phyloP scores from a whole-genome alignment of 2,888 invertebrate species.

The Phania funesta region DNA sequence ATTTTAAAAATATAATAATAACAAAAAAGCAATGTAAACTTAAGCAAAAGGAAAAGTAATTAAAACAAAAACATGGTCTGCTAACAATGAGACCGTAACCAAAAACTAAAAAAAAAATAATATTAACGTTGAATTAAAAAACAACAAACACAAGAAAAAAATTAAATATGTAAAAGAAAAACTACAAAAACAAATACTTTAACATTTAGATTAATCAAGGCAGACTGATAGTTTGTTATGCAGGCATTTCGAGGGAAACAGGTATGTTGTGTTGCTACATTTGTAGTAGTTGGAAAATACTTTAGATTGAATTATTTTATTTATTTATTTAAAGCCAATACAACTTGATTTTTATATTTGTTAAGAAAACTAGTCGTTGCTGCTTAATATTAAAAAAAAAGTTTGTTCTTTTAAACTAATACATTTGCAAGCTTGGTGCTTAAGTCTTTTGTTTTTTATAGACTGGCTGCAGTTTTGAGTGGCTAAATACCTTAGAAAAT shows the following conservation, averaged over 20 bases:
- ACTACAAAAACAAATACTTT: background rate
- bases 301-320: conserved; percentile 13
- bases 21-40: background rate
- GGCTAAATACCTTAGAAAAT: too few species aligned
- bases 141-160: too few species aligned
- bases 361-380: background rate
- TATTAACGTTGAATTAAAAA: background rate
- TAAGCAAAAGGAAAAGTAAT: background rate
- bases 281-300: conserved; percentile 8
- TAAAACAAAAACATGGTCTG: background rate
- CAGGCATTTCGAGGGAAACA: background rate
- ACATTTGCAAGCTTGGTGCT: background rate
- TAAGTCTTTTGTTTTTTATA: conserved; percentile 14
- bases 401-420: background rate
- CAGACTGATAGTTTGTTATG: background rate
- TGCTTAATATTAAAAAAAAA: conserved; percentile 1
- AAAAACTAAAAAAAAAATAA: background rate
- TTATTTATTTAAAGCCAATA: conserved; percentile 11
- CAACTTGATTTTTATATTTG: background rate
- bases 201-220: background rate
- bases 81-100: conserved; percentile 51
- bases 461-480: too few species aligned
- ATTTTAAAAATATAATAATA: conserved; percentile 2
- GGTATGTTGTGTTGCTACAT: background rate
- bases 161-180: background rate